Evolutionary conservation across 2,888 invertebrate genomes (phyloP).

Genomic region (Macrophya alboannulata): DNA sequence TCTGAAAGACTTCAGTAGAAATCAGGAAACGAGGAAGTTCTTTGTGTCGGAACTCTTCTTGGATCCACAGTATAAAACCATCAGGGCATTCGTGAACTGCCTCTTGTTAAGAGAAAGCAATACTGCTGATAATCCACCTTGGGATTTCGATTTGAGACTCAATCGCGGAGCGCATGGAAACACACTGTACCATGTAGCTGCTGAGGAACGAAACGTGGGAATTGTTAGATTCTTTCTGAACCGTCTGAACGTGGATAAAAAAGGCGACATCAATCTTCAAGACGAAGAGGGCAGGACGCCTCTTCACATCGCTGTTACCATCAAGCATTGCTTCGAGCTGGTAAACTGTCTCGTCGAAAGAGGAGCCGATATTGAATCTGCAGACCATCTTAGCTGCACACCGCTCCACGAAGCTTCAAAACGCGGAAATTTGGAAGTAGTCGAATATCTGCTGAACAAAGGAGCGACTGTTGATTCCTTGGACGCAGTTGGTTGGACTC

Average conservation of each 20-base stretch:
- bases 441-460: too few relatives aligned
- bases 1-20: neutral
- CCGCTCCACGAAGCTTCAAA: too few relatives aligned
- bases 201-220: neutral
- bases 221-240: neutral
- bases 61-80: neutral
- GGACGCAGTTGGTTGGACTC: too few relatives aligned
- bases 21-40: neutral
- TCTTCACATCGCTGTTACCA: too few relatives aligned
- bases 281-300: too few relatives aligned
- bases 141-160: neutral
- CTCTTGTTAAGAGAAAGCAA: neutral
- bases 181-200: neutral
- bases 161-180: neutral
- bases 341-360: too few relatives aligned
- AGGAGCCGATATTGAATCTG: neutral
- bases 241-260: neutral
- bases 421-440: too few relatives aligned
- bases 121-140: neutral
- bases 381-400: neutral
- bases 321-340: too few relatives aligned
- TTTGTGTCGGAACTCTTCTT: neutral
- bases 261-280: too few relatives aligned
- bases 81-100: neutral
- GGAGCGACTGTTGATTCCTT: too few relatives aligned